Evolutionary conservation across 1,140 invertebrate species (phyloP).

Genomic region (Brachystomella parvula): DNA sequence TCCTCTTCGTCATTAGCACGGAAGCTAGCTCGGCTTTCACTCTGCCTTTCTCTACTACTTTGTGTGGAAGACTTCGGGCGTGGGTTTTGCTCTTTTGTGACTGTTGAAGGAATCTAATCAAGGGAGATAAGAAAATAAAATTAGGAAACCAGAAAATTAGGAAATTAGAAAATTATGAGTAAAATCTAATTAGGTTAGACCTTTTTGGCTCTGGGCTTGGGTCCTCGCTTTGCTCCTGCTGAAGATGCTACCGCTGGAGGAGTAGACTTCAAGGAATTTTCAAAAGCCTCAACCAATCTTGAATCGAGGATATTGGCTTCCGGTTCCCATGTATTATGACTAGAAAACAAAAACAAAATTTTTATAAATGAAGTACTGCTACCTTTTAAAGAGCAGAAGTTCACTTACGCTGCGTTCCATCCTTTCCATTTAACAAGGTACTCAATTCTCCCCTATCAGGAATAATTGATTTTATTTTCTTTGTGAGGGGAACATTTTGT

Average conservation of each 20-base stretch:
- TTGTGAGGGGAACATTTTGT: background rate
- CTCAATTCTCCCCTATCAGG: background rate
- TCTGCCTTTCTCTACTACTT: too few species aligned
- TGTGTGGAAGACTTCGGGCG: too few species aligned
- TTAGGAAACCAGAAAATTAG: too few species aligned
- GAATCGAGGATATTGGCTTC: background rate
- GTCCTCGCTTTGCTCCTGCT: background rate
- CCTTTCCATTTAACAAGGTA: slow-evolving; percentile 8
- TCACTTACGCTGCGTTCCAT: background rate
- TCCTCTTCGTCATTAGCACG: too few species aligned
- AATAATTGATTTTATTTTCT: background rate
- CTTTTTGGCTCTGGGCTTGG: background rate
- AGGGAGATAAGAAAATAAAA: too few species aligned
- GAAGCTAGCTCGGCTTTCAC: too few species aligned
- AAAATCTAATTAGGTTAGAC: background rate
- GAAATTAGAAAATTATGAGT: background rate
- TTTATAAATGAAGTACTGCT: background rate
- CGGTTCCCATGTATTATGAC: slow-evolving; percentile 1
- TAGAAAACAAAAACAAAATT: background rate
- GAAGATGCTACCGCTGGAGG: background rate
- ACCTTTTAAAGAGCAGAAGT: background rate
- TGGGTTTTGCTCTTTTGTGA: too few species aligned
- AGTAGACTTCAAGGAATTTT: background rate
- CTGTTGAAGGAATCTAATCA: too few species aligned
- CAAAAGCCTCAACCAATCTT: slow-evolving; percentile 1